phyloP scores from a whole-genome alignment of 2,797 vertebrate species.

The Rhincodon typus region DNA sequence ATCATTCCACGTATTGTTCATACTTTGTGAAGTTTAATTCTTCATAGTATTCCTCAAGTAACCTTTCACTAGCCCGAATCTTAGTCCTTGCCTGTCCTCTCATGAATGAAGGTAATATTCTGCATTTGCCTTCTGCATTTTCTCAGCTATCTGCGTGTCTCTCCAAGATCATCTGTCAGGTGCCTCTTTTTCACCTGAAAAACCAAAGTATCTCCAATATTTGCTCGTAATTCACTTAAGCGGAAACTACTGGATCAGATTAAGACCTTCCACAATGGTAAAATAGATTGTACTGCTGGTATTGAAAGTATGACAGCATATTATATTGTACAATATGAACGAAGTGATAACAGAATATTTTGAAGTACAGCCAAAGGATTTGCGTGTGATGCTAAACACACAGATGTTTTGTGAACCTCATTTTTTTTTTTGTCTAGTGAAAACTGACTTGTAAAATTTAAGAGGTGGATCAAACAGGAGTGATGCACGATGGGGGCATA shows the following conservation, averaged over 20 bases:
- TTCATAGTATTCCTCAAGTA: not conserved
- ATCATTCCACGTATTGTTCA: not conserved
- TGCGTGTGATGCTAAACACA: conserved; percentile 15
- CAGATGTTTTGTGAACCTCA: conserved; percentile 25
- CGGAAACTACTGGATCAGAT: not conserved
- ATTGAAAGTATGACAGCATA: not conserved
- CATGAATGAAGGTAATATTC: not conserved
- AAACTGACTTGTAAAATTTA: conserved; percentile 2
- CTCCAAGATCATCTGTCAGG: not conserved
- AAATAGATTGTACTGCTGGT: not conserved
- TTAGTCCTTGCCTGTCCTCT: not conserved
- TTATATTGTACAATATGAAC: not conserved
- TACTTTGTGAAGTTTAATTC: not conserved
- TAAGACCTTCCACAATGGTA: not conserved
- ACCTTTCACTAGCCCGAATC: not conserved
- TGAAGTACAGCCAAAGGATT: not conserved
- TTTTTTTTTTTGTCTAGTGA: not conserved
- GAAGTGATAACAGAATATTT: conserved; percentile 30
- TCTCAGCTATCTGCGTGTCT: not conserved
- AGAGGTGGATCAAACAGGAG: conserved; percentile 8
- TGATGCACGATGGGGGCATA: conserved; percentile 6
- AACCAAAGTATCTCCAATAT: not conserved
- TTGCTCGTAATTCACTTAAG: not conserved
- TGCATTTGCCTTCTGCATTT: not conserved
- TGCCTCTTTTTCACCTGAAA: not conserved